Conservation (phyloP, 1,140 invertebrate genomes). For the Drosophila lacertosa region DNA sequence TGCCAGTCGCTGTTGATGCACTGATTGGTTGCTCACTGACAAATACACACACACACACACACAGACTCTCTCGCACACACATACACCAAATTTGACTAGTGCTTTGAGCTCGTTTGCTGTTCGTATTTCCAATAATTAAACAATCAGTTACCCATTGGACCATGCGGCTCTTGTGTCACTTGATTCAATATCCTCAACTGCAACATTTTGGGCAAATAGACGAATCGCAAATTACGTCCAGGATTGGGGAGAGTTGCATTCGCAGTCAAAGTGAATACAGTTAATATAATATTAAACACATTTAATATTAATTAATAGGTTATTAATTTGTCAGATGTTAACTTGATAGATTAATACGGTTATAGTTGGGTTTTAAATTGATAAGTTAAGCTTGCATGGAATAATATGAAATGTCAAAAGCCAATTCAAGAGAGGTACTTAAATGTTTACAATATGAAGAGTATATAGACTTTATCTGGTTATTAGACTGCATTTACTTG, state of each 20-base stretch:
- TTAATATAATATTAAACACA: background rate
- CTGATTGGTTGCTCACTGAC: slow-evolving; percentile 59
- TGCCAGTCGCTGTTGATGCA: slow-evolving; percentile 62
- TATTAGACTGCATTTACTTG: no score
- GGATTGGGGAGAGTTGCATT: background rate
- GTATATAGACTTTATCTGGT: no score
- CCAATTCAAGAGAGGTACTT: no score
- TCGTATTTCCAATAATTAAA: slow-evolving; percentile 80
- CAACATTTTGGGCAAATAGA: slow-evolving; percentile 8
- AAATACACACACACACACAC: slow-evolving; percentile 14
- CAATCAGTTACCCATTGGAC: slow-evolving; percentile 54
- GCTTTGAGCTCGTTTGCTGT: slow-evolving; percentile 55
- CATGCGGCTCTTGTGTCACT: slow-evolving; percentile 35
- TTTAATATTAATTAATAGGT: no score
- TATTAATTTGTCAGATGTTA: no score
- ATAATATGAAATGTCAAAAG: no score
- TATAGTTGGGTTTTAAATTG: no score
- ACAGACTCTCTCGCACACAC: background rate
- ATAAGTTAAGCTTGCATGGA: no score
- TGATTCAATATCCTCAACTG: slow-evolving; percentile 27
- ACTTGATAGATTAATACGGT: no score
- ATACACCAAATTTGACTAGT: background rate
- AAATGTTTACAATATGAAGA: no score
- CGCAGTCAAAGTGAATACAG: background rate
- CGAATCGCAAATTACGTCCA: slow-evolving; percentile 27